Evolutionary conservation across 2,888 invertebrate genomes (phyloP), one percentile per base, ranked within the genome.

Genomic region (Brassicogethes aeneus): DNA sequence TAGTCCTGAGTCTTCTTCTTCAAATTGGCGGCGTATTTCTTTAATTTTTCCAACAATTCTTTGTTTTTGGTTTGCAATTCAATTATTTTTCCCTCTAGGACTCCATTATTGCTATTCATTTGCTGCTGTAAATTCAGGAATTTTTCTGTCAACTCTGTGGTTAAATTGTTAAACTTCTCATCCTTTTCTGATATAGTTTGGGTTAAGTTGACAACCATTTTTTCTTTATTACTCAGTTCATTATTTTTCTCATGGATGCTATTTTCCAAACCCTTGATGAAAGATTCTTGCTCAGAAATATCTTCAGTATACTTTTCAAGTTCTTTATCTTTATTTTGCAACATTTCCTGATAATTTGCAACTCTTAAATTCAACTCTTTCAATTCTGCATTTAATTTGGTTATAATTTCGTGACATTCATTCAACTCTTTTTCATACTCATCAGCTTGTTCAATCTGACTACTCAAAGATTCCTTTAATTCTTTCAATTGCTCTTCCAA

Each of bases 1-100:
- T n/a, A n/a, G n/a, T n/a, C n/a, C 23, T 75, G 70, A 51, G 79
- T 72, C 57, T 85, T 86, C 59, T 84, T 86, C 62, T 86, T 88
- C 7, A 87, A 70, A 56, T 77, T 83, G 0, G 81, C 74, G 0
- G 85, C 87, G 54, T 83, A 77, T 56, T 86, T 86, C 57, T 86
- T 88, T 57, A 86, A 72, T 64, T 85, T 87, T 41, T 86, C 85
- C 39, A 82, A 63, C 45, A 84, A 76, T 37, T 82, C 79, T 54
- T 79, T 81, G 48, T 79, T 77, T 57, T 81, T 83, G 3, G 59
- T 68, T 54, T 82, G 80, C 1, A 79, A 61, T 50, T 70, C 72
- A 44, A 53, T 47, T n/a, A 73, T 42, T 46, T 63, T 66, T 3
- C 65, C 62, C 15, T 68, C 61, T 1, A 68, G 39, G 3, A 59